phyloP scores from a whole-genome alignment of 2,113 vertebrate species.

The Podocnemis expansa region DNA sequence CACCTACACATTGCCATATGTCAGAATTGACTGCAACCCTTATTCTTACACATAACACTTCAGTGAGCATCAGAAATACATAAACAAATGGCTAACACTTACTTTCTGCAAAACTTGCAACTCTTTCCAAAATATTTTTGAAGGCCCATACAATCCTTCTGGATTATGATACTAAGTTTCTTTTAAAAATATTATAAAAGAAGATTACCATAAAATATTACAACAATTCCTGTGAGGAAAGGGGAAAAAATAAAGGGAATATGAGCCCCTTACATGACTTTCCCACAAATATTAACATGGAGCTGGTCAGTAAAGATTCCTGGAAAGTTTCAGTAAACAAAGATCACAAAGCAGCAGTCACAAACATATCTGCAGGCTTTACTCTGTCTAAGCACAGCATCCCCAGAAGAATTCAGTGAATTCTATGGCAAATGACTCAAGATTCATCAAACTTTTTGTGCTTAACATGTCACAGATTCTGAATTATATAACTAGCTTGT shows the following conservation, averaged over 20 bases:
- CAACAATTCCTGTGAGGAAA: not conserved
- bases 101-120: slow-evolving; percentile 59
- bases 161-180: slow-evolving; percentile 7
- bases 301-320: not conserved
- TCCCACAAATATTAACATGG: not conserved
- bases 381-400: slow-evolving; percentile 13
- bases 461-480: slow-evolving; percentile 66
- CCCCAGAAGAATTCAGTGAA: slow-evolving; percentile 48
- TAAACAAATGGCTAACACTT: slow-evolving; percentile 48
- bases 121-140: slow-evolving; percentile 63
- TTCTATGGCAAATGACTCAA: slow-evolving; percentile 67
- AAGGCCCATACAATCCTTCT: slow-evolving; percentile 44
- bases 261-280: not conserved
- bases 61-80: slow-evolving; percentile 33
- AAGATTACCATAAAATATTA: slow-evolving; percentile 39
- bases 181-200: not conserved
- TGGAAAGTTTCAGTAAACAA: slow-evolving; percentile 22
- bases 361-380: slow-evolving; percentile 15
- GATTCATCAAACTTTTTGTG: slow-evolving; percentile 55
- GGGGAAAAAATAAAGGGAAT: not conserved
- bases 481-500: slow-evolving; percentile 71
- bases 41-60: slow-evolving; percentile 20
- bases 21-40: slow-evolving; percentile 47
- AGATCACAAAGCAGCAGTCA: not conserved
- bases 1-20: slow-evolving; percentile 11